Evolutionary conservation across 2,797 vertebrate species (phyloP).

Genomic region (Gephyroberyx darwinii): DNA sequence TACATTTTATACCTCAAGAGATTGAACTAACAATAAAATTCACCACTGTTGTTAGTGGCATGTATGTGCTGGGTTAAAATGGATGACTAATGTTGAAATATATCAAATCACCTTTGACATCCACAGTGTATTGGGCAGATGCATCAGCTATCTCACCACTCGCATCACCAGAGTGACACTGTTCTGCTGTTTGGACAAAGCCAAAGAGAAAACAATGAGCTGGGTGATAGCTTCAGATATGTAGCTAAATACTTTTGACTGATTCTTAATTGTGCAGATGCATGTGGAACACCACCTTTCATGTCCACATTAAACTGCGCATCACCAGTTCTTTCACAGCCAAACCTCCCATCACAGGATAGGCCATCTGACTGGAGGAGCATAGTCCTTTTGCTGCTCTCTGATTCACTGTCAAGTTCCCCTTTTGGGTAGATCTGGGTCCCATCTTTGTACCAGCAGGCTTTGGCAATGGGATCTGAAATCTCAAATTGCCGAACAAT

Average conservation of each 20-base stretch:
- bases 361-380: slow-evolving; percentile 70
- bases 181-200: slow-evolving; percentile 84
- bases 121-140: slow-evolving; percentile 85
- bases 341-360: slow-evolving; percentile 80
- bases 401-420: slow-evolving; percentile 78
- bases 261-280: slow-evolving; percentile 69
- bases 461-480: slow-evolving; percentile 81
- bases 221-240: slow-evolving; percentile 63
- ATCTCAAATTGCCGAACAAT: slow-evolving; percentile 87
- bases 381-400: slow-evolving; percentile 76
- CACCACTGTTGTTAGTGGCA: slow-evolving; percentile 83
- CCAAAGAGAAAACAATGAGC: slow-evolving; percentile 87
- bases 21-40: slow-evolving; percentile 65
- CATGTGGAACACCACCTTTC: slow-evolving; percentile 85
- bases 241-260: slow-evolving; percentile 71
- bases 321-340: slow-evolving; percentile 73
- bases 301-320: slow-evolving; percentile 82
- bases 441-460: slow-evolving; percentile 88
- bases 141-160: slow-evolving; percentile 81
- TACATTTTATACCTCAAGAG: slow-evolving; percentile 58
- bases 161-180: slow-evolving; percentile 86
- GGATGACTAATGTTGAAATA: slow-evolving; percentile 81
- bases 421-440: slow-evolving; percentile 77
- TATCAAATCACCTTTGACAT: slow-evolving; percentile 91
- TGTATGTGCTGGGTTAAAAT: slow-evolving; percentile 82